Evolutionary conservation across 2,797 vertebrate genomes (phyloP), one percentile per base, ranked within the genome.

Genomic region (Echiichthys vipera): DNA sequence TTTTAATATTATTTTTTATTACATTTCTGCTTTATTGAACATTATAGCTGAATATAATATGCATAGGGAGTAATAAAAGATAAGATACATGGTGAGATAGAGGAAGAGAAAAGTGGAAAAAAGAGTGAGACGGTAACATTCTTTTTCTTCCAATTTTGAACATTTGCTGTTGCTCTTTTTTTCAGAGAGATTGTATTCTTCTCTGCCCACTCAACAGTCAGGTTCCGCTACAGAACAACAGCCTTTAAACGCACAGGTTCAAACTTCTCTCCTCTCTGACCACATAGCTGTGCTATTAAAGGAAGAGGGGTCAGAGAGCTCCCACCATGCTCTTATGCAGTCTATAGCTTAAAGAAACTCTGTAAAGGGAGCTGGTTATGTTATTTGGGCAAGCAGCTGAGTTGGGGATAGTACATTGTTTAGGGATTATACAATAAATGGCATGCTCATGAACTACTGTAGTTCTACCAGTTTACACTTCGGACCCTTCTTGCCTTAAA

Each of bases 1-100:
- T n/a, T 81, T 76, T 76, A 71, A 74, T 70, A 80, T 78, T 66
- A 76, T 65, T 77, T n/a, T 78, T 80, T 82, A 84, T 80, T 83
- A 47, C 58, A 63, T 85, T 82, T 84, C 50, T 78, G 73, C 71
- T 65, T 83, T 73, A 74, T 71, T 81, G 64, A 73, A 71, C 71
- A 76, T 82, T 80, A 84, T 73, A 61, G 45, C 53, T 42, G 39
- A 11, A 45, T 65, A 66, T 65, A 73, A 72, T 71, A 63, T 40
- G 40, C 61, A 66, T 49, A 55, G 47, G 57, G 53, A 83, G 36
- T 15, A 55, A 85, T 83, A 73, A 63, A 82, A 78, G 55, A 47
- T 34, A 57, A 55, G 45, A 20, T 32, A 69, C 32, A 24, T n/a
- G 18, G 65, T n/a, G 12, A 50, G 40, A 37, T 10, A 36, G 32